Evolutionary conservation across 35 echinoderm and acorn worm species (phyloP).

Genomic region (Patiria miniata): DNA sequence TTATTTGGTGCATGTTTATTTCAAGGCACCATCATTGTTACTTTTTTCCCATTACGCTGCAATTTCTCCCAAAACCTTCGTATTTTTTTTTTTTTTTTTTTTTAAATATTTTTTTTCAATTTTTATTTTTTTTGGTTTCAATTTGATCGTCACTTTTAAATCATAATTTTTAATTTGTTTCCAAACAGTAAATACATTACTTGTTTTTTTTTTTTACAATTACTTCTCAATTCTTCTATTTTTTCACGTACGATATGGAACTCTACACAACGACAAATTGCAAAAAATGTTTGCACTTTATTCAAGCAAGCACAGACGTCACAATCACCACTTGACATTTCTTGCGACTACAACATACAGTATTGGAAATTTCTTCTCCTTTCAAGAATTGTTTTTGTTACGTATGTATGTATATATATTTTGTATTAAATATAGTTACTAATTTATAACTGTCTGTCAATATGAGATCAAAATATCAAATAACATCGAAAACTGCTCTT

Average conservation of each 20-base stretch:
- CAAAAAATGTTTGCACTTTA: too few species aligned
- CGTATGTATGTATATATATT: neutral
- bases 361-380: neutral
- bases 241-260: too few species aligned
- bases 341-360: neutral
- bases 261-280: too few species aligned
- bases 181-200: neutral
- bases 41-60: neutral
- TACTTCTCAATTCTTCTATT: too few species aligned
- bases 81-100: neutral
- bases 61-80: neutral
- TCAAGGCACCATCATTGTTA: neutral
- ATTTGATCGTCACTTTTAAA: neutral
- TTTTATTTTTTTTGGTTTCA: neutral
- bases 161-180: neutral
- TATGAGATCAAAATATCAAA: constrained; percentile 8
- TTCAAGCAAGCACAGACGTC: too few species aligned
- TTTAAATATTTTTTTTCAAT: neutral
- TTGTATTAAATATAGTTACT: neutral
- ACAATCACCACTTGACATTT: too few species aligned
- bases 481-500: constrained; percentile 4
- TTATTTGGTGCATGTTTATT: neutral
- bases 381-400: too few species aligned
- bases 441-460: neutral
- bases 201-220: neutral